These are phyloP conservation scores for Heliothis peltigera DNA, from an alignment of 2,888 invertebrate species.

Conservation along the genomic window DNA sequence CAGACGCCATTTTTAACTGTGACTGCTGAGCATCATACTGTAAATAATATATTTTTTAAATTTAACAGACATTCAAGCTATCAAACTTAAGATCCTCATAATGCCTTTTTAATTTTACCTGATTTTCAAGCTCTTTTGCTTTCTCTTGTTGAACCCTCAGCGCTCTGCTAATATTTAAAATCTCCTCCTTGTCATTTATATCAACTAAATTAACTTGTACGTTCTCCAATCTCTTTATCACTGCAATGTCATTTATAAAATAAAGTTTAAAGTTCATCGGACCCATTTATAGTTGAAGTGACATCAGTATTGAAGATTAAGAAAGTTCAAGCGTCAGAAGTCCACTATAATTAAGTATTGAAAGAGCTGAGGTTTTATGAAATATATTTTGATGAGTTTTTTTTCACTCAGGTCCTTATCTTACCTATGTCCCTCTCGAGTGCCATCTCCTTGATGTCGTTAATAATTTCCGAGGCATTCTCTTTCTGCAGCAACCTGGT, in stretches of 20 bases:
- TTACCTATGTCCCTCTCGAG: conserved; percentile 95
- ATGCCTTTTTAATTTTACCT: conserved; percentile 69
- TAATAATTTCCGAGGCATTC: conserved; percentile 94
- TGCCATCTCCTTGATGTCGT: conserved; percentile 96
- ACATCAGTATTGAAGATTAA: conserved; percentile 37
- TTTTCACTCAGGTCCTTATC: conserved; percentile 72
- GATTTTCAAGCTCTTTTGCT: conserved; percentile 83
- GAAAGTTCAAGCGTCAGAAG: conserved; percentile 61
- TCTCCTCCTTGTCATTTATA: conserved; percentile 91
- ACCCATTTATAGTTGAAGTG: conserved; percentile 30
- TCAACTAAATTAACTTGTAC: conserved; percentile 91
- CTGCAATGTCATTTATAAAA: conserved; percentile 70
- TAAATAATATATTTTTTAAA: conserved; percentile 46
- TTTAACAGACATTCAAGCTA: background rate
- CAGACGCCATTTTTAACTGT: conserved; percentile 83
- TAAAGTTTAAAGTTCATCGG: conserved; percentile 24
- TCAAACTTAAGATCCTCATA: background rate
- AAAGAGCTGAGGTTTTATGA: conserved; percentile 55
- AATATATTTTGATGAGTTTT: conserved; percentile 74
- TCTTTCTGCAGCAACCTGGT: conserved; percentile 91
- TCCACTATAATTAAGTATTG: conserved; percentile 58
- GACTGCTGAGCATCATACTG: conserved; percentile 85
- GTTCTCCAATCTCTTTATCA: conserved; percentile 87
- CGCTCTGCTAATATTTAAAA: conserved; percentile 88
- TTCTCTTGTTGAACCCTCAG: conserved; percentile 89